Evolutionary conservation across 2,888 invertebrate species (phyloP).

Genomic region (Diaprepes abbreviatus): DNA sequence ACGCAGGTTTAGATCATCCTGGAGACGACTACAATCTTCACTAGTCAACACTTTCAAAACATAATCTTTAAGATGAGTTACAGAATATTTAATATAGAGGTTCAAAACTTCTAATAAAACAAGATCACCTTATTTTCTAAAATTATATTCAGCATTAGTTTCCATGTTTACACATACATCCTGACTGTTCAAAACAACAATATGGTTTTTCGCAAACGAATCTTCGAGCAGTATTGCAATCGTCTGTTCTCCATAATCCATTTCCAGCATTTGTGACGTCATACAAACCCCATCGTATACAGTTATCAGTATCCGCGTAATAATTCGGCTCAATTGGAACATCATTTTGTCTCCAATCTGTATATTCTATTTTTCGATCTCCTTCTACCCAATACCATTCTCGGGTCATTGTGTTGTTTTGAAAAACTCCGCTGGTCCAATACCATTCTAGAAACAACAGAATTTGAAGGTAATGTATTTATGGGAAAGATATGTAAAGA

Average conservation of each 20-base stretch:
- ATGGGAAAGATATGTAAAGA: too few relatives aligned
- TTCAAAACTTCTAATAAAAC: too few relatives aligned
- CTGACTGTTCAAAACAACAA: neutral
- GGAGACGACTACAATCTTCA: too few relatives aligned
- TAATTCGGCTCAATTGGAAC: neutral
- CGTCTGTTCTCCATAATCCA: neutral
- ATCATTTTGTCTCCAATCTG: neutral
- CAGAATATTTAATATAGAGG: too few relatives aligned
- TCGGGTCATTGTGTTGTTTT: neutral
- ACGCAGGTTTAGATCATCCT: too few relatives aligned
- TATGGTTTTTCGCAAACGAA: slow-evolving; percentile 1
- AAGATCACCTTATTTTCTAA: too few relatives aligned
- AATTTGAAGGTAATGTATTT: too few relatives aligned
- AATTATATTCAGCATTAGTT: too few relatives aligned
- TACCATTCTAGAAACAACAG: neutral
- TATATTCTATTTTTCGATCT: neutral
- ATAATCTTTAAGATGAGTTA: too few relatives aligned
- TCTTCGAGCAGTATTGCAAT: neutral
- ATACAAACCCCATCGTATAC: neutral
- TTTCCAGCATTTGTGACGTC: neutral
- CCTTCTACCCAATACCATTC: neutral
- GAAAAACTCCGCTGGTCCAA: neutral
- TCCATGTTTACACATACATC: too few relatives aligned
- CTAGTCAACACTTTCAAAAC: too few relatives aligned
- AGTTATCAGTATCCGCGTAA: neutral